phyloP scores from a whole-genome alignment of 2,797 vertebrate genomes.

The Malurus leucopterus region DNA sequence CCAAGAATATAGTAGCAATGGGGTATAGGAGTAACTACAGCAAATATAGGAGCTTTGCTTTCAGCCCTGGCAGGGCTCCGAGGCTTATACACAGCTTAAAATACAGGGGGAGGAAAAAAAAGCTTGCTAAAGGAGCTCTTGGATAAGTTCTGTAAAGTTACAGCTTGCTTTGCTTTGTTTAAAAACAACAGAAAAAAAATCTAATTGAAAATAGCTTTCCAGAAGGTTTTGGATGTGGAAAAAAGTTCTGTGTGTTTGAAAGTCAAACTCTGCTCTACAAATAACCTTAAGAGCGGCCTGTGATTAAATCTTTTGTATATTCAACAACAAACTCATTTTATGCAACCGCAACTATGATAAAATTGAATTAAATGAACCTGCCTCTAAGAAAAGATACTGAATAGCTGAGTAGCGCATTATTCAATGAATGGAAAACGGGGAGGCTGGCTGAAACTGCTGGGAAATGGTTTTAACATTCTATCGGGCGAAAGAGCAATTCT shows the following conservation, averaged over 20 bases:
- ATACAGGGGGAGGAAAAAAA: not conserved
- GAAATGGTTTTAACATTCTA: slow-evolving; percentile 22
- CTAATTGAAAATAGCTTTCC: slow-evolving; percentile 4
- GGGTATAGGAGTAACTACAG: not conserved
- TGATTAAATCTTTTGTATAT: slow-evolving; percentile 52
- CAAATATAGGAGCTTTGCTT: not conserved
- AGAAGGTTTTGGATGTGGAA: not conserved
- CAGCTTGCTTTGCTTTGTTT: not conserved
- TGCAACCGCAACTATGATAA: slow-evolving; percentile 49
- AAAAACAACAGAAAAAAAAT: not conserved
- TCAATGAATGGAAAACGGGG: slow-evolving; percentile 32
- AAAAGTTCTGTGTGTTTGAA: slow-evolving; percentile 1
- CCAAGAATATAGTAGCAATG: not conserved
- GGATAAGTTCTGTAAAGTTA: not conserved
- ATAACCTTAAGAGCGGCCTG: slow-evolving; percentile 30
- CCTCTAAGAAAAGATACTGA: slow-evolving; percentile 50
- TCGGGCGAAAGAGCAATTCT: slow-evolving; percentile 42
- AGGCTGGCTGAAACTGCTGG: slow-evolving; percentile 6
- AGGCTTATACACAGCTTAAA: not conserved
- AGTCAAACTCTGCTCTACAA: slow-evolving; percentile 35
- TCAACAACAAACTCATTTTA: slow-evolving; percentile 61
- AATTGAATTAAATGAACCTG: slow-evolving; percentile 65
- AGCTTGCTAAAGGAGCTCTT: not conserved
- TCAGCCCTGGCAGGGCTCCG: not conserved
- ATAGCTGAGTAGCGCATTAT: slow-evolving; percentile 37